Percentiles rank a stretch among this genome's conserved stretches.
Evolutionary conservation across 92 coral and sea anemone species (phyloP).

Genomic region (Actinostola sp.): DNA sequence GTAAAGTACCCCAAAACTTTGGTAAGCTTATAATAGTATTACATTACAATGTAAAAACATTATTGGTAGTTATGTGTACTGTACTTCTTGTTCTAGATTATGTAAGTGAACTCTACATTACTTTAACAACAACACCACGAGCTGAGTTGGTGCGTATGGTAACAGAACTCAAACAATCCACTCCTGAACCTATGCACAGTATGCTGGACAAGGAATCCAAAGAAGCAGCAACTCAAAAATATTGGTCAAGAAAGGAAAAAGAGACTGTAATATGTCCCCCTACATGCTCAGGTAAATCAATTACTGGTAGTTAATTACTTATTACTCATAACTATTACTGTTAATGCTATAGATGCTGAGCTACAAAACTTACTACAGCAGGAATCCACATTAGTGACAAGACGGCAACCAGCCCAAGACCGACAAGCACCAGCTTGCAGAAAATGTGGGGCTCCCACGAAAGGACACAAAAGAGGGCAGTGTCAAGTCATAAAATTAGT

Average conservation of each 20-base stretch:
- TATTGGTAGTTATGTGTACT: neutral
- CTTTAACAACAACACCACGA: constrained; percentile 16
- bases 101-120: constrained; percentile 28
- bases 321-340: neutral
- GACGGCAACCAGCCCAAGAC: neutral
- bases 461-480: constrained; percentile 27
- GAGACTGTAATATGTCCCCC: too few species aligned
- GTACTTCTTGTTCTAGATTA: constrained; percentile 24
- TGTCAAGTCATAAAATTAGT: constrained; percentile 6
- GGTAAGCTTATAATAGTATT: constrained; percentile 10
- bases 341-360: constrained; percentile 5
- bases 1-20: constrained; percentile 23
- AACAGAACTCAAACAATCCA: constrained; percentile 15
- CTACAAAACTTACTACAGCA: constrained; percentile 3
- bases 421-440: constrained; percentile 20
- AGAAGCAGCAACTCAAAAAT: constrained; percentile 12
- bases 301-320: neutral
- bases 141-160: constrained; percentile 19
- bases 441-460: constrained; percentile 19
- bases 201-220: constrained; percentile 36
- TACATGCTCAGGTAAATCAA: neutral
- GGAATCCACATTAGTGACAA: neutral
- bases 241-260: constrained; percentile 26
- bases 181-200: constrained; percentile 36
- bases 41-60: too few species aligned